Evolutionary conservation across 2,888 invertebrate genomes (phyloP).

Genomic region (Dolichopus griseipennis): DNA sequence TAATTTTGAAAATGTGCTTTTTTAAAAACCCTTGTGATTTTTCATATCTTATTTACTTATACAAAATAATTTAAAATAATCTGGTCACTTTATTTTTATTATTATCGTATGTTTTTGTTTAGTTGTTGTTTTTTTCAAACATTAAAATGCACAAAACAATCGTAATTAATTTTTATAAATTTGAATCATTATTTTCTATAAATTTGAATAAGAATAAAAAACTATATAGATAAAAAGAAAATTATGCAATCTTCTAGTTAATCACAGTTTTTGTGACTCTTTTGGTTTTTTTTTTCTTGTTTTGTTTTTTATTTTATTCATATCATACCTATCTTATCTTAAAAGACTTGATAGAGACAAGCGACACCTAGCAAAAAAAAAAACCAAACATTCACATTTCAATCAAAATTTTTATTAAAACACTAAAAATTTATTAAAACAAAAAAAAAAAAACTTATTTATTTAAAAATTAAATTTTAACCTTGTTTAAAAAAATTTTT

Average conservation of each 20-base stretch:
- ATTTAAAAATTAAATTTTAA: not conserved
- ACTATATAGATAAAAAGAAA: not conserved
- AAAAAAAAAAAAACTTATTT: too few relatives aligned
- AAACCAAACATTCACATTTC: not conserved
- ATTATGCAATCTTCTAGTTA: not conserved
- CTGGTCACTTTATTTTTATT: too few relatives aligned
- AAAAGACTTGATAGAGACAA: too few relatives aligned
- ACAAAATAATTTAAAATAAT: too few relatives aligned
- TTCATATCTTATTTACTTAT: too few relatives aligned
- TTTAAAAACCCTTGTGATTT: too few relatives aligned
- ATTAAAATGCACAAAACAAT: too few relatives aligned
- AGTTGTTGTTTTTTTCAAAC: too few relatives aligned
- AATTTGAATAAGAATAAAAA: not conserved
- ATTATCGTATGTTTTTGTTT: too few relatives aligned
- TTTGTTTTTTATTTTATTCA: not conserved
- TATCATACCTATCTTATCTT: not conserved
- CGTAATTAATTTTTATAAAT: too few relatives aligned
- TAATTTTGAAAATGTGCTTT: too few relatives aligned
- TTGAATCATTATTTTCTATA: not conserved
- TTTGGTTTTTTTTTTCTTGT: not conserved
- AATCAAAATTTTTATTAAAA: not conserved
- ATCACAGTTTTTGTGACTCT: not conserved
- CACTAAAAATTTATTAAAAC: too few relatives aligned
- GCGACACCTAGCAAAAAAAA: not conserved
- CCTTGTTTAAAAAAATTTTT: not conserved